Base-by-base conservation (phyloP, 2,797 vertebrate genomes). In the Danio tinwini region DNA sequence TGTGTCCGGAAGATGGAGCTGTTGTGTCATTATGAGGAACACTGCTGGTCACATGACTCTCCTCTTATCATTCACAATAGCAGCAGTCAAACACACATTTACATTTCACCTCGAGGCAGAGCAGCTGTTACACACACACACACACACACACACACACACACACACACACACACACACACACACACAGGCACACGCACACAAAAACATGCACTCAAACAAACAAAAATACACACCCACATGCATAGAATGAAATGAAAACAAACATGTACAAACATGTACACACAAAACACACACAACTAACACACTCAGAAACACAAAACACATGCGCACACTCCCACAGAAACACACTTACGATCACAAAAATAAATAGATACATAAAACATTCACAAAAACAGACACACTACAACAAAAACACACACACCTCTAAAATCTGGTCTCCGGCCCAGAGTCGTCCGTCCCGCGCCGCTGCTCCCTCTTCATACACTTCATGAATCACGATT, bases 401-500 rank as follows among this genome's bases (percentile, higher is more conserved):
- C n/a, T 3, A 8, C 16, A 13, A 6, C 12, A 37, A 19, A 50
- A 11, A 74, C n/a, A 44, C 55, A 19, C 69, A 44, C 13, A 95
- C 96, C 96, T 99, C 96, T 6, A 99, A 89, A 74, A 99, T 97
- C 86, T 98, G 96, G 88, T 99, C 97, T 29, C 97, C 97, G 0
- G 97, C 95, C 96, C 96, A 98, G n/a, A 99, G 96, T 14, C 97
- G 93, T 5, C 95, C 95, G 29, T 99, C 98, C 83, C 95, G 93
- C 29, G 97, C 97, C 49, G 97, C 97, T 6, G 97, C 97, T 29
- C 97, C 97, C 88, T 98, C 97, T 80, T 97, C 96, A 62, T 99
- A 99, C 5, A 99, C 97, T 91, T 99, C 97, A 75, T 99, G 98
- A 85, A 99, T 98, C 85, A 99, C 93, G 2, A 99, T 97, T 73